A percentile compares a stretch with the other conserved stretches of the same genome.
These are phyloP conservation scores for Psittacara wagleri DNA, from an alignment of 2,113 vertebrate genomes.

Conservation along the genomic window DNA sequence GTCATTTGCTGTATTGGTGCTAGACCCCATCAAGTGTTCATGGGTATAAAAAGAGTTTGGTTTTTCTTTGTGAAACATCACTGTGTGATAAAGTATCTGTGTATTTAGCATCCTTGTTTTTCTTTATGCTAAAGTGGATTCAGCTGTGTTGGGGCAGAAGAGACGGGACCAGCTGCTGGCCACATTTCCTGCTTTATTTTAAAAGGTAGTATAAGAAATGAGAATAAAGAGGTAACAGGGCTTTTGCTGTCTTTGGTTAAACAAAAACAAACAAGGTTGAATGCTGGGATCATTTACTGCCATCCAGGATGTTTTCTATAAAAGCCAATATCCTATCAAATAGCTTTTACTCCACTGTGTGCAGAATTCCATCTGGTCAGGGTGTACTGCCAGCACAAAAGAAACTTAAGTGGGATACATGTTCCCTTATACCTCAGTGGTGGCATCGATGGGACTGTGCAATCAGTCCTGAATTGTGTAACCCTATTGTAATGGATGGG, in stretches of 20 bases:
- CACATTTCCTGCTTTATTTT: slow-evolving; percentile 96
- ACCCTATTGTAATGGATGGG: background rate
- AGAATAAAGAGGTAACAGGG: slow-evolving; percentile 84
- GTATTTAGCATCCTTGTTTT: slow-evolving; percentile 98
- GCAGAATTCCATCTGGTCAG: slow-evolving; percentile 17
- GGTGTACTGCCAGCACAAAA: background rate
- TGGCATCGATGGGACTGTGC: background rate
- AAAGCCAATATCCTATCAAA: background rate
- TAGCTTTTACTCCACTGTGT: background rate
- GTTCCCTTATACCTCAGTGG: background rate
- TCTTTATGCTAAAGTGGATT: slow-evolving; percentile 99
- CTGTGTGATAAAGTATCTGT: slow-evolving; percentile 85
- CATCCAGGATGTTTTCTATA: slow-evolving; percentile 1
- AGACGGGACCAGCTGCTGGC: slow-evolving; percentile 95
- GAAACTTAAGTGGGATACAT: background rate
- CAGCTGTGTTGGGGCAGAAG: slow-evolving; percentile 95
- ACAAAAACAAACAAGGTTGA: slow-evolving; percentile 59
- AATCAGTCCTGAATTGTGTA: background rate
- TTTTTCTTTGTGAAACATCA: slow-evolving; percentile 93
- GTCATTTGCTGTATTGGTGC: slow-evolving; percentile 14
- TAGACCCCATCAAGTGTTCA: background rate
- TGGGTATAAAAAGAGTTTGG: background rate
- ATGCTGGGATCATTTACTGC: slow-evolving; percentile 67
- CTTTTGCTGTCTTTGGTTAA: slow-evolving; percentile 75
- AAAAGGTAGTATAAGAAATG: slow-evolving; percentile 98